phyloP scores from a whole-genome alignment of 2,797 vertebrate genomes.

The Aulostomus chinensis region DNA sequence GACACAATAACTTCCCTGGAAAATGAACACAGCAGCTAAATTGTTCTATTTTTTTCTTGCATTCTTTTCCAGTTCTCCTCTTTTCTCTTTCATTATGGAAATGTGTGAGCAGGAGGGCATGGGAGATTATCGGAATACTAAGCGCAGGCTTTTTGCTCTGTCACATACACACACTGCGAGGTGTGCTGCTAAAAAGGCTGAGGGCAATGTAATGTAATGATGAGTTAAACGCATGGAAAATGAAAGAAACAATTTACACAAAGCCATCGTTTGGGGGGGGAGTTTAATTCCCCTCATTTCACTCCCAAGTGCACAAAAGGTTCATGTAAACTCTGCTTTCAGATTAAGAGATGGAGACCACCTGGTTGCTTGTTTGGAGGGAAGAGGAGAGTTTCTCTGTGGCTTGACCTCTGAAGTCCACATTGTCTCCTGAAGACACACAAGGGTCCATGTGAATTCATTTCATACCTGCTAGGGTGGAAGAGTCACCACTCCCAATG shows the following conservation, averaged over 20 bases:
- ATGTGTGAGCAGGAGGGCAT: conserved; percentile 53
- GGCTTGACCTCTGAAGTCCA: conserved; percentile 9
- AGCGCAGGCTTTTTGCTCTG: conserved; percentile 62
- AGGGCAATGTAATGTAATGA: conserved; percentile 24
- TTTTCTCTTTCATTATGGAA: conserved; percentile 72
- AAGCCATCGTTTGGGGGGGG: not conserved
- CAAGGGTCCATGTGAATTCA: not conserved
- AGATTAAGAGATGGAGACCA: no score
- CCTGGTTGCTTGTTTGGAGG: no score
- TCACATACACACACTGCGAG: conserved; percentile 43
- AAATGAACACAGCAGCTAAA: conserved; percentile 45
- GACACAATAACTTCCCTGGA: conserved; percentile 20
- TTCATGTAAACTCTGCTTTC: not conserved
- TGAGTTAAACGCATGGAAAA: conserved; percentile 35
- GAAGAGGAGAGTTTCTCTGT: no score
- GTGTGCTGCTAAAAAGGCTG: conserved; percentile 24
- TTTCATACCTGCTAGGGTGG: not conserved
- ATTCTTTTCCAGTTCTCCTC: conserved; percentile 40
- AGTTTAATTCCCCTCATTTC: conserved; percentile 17
- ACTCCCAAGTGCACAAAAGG: conserved; percentile 9
- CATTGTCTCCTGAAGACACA: conserved; percentile 2
- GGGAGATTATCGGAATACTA: conserved; percentile 63
- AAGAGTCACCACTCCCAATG: not conserved
- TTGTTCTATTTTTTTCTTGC: conserved; percentile 42
- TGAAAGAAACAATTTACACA: conserved; percentile 21